Conservation (phyloP, 2,113 vertebrate genomes). For the Ceuthmochares aereus region DNA sequence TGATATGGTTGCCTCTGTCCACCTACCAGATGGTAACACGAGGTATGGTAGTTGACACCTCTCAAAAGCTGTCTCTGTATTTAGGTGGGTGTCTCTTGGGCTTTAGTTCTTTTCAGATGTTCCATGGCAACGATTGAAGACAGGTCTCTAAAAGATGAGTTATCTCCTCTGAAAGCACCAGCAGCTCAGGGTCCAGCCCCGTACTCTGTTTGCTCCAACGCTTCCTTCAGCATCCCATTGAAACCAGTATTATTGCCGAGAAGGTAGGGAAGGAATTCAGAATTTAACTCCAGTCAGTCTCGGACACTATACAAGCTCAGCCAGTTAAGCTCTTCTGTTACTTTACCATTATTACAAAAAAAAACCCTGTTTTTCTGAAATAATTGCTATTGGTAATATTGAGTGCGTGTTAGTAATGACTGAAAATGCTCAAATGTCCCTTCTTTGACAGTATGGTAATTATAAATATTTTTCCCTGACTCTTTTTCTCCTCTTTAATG, state of each 20-base stretch:
- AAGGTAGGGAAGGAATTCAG: neutral
- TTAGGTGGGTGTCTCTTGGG: neutral
- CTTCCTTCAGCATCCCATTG: neutral
- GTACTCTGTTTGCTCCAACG: too few relatives aligned
- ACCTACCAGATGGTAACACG: fast-evolving
- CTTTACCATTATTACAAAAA: neutral
- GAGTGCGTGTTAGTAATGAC: neutral
- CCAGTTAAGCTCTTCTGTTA: neutral
- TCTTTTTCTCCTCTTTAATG: neutral
- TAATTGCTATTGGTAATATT: neutral
- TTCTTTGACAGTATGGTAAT: neutral
- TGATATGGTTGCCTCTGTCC: fast-evolving
- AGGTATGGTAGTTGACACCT: neutral
- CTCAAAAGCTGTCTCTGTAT: neutral
- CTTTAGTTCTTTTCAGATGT: neutral
- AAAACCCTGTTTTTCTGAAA: neutral
- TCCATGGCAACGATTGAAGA: neutral
- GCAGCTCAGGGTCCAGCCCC: neutral
- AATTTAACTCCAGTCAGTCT: neutral
- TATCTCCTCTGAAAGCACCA: neutral
- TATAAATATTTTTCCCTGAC: neutral
- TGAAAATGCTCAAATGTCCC: neutral
- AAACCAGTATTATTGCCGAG: neutral
- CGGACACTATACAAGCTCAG: neutral
- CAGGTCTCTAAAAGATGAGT: neutral